Evolutionary conservation across 2,888 invertebrate species (phyloP), one percentile per base, ranked within the genome.

Genomic region (Heliconius ethilla): DNA sequence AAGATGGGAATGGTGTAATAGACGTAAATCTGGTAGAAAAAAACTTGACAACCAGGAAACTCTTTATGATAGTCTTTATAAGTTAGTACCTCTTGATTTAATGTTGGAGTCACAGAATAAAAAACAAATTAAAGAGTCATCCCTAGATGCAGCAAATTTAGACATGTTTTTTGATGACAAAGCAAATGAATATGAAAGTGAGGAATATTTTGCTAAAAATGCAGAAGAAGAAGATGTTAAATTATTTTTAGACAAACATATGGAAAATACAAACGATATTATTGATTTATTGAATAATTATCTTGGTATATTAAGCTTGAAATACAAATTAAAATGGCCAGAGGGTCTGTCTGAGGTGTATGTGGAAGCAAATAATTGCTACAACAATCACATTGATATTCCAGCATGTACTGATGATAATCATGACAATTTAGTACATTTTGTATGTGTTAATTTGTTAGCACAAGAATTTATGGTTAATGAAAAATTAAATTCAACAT

Each of bases 1-100:
- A 84, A 96, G 96, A 83, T 97, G 97, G 97, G 96, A 97, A 75
- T 97, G 97, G 97, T 97, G 97, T 83, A 96, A n/a, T 25, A 72
- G 95, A 83, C 87, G 96, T 29, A 94, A 95, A 80, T 94, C 95
- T 18, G 90, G 91, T 0, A 86, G 93, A n/a, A 95, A 94, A 78
- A 94, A 93, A 87, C 87, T 95, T 9, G 93, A 92, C 75, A 95
- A 69, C 15, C 69, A 96, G 83, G 95, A 96, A 82, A 96, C 96
- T 62, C 95, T 96, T 40, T 96, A 96, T 87, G 96, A 97, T 84
- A 96, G 95, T 4, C 89, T 97, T 27, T 95, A 96, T 79, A 93
- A 95, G 87, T 95, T 97, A 88, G 95, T 97, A 51, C 97, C 97
- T 0, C 88, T 90, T 37, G 90, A 92, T 82, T 91, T 97, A 82